Evolutionary conservation across 2,888 invertebrate genomes (phyloP).

Genomic region (Yponomeuta plumbellus): DNA sequence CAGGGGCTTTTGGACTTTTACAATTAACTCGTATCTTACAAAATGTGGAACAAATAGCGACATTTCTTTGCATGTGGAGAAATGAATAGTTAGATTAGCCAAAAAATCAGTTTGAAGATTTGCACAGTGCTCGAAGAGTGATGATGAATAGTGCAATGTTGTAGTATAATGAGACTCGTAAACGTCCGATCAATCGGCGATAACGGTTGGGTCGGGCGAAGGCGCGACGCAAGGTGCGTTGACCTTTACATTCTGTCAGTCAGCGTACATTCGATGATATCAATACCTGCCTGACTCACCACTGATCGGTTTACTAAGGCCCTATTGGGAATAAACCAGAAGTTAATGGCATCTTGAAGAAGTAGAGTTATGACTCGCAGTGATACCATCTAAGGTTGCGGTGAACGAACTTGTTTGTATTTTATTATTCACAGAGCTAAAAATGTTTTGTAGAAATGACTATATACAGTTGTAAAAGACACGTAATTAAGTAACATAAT

Average conservation of each 20-base stretch:
- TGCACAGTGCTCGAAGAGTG: constrained; percentile 24
- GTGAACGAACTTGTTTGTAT: neutral
- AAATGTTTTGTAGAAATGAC: neutral
- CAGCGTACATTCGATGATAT: constrained; percentile 5
- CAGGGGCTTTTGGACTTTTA: neutral
- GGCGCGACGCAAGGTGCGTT: constrained; percentile 39
- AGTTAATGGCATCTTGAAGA: neutral
- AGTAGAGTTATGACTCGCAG: neutral
- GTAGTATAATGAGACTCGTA: constrained; percentile 45
- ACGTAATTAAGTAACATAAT: neutral
- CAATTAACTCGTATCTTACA: too few species aligned
- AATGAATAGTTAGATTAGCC: neutral
- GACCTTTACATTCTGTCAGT: constrained; percentile 28
- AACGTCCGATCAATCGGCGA: constrained; percentile 44
- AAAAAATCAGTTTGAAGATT: neutral
- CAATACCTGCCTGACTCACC: neutral
- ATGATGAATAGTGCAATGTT: constrained; percentile 42
- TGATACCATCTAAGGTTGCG: neutral
- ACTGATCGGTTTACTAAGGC: neutral
- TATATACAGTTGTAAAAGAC: neutral
- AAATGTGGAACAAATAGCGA: too few species aligned
- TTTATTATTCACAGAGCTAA: constrained; percentile 5
- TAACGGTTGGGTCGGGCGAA: constrained; percentile 48
- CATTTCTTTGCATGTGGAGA: neutral
- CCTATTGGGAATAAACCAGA: constrained; percentile 1